These are phyloP conservation scores for Perizoma affinitatum DNA, from an alignment of 2,888 invertebrate genomes.

Conservation along the genomic window DNA sequence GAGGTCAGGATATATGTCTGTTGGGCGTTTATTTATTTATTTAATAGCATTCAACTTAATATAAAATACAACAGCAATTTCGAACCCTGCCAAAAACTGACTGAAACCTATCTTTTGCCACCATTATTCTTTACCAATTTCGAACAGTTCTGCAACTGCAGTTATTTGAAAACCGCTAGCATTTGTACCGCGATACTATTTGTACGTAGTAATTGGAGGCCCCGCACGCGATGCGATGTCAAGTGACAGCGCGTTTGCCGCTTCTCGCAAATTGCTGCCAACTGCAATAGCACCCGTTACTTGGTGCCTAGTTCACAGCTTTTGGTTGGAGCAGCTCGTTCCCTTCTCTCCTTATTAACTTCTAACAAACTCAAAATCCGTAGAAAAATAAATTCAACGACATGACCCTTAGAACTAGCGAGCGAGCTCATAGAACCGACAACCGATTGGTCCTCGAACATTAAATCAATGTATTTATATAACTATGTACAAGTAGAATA, in stretches of 20 bases:
- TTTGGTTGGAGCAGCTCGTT: not conserved
- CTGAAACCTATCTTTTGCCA: too few relatives aligned
- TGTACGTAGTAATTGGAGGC: slow-evolving; percentile 37
- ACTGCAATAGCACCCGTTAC: slow-evolving; percentile 35
- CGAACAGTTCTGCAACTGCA: not conserved
- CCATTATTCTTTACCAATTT: not conserved
- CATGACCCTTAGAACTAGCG: too few relatives aligned
- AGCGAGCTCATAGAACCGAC: too few relatives aligned
- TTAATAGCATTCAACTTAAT: too few relatives aligned
- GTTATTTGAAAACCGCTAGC: slow-evolving; percentile 27
- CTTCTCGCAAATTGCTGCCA: slow-evolving; percentile 40
- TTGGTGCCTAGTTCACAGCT: slow-evolving; percentile 31
- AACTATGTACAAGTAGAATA: too few relatives aligned
- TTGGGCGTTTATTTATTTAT: too few relatives aligned
- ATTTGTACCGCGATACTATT: slow-evolving; percentile 32
- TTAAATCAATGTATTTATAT: too few relatives aligned
- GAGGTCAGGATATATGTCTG: too few relatives aligned
- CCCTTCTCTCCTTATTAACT: not conserved
- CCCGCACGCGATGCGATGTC: slow-evolving; percentile 37
- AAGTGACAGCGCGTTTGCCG: slow-evolving; percentile 33
- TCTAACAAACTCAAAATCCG: not conserved
- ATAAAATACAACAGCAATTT: too few relatives aligned
- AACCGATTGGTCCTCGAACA: too few relatives aligned
- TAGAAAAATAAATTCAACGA: not conserved
- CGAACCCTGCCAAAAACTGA: too few relatives aligned